Percentiles rank a stretch among this genome's conserved stretches.
Conservation (phyloP, 2,797 vertebrate genomes). For the Sebastes minor region DNA sequence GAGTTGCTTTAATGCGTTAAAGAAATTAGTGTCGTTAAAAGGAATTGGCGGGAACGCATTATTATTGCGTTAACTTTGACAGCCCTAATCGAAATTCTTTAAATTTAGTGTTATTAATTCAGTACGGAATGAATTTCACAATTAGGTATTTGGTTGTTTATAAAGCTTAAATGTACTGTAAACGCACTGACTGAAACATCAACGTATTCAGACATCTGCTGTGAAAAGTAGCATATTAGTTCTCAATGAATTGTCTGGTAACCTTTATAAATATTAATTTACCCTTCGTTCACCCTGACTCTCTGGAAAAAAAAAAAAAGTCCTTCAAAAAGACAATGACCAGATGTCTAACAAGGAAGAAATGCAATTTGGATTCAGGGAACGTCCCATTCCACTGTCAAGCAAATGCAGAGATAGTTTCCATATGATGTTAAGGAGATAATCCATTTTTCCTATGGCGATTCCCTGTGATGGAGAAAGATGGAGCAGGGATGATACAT, state of each 20-base stretch:
- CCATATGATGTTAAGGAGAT: conserved; percentile 37
- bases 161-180: neutral
- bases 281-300: conserved; percentile 17
- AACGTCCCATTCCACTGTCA: conserved; percentile 17
- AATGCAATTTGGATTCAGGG: conserved; percentile 30
- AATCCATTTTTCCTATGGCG: conserved; percentile 21
- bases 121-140: neutral
- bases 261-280: neutral
- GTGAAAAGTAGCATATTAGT: neutral
- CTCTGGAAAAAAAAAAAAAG: conserved; percentile 17
- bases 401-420: conserved; percentile 29
- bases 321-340: conserved; percentile 33
- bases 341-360: conserved; percentile 33
- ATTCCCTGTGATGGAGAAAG: neutral
- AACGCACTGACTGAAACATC: neutral
- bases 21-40: too few relatives aligned
- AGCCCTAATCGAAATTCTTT: too few relatives aligned
- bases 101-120: neutral
- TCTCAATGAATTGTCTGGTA: neutral
- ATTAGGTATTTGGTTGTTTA: neutral
- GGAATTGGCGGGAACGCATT: too few relatives aligned
- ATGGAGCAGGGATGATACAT: neutral
- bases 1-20: too few relatives aligned
- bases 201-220: neutral
- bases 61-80: too few relatives aligned